Base-by-base conservation (phyloP, 2,888 invertebrate species). In the Cantharis lateralis region DNA sequence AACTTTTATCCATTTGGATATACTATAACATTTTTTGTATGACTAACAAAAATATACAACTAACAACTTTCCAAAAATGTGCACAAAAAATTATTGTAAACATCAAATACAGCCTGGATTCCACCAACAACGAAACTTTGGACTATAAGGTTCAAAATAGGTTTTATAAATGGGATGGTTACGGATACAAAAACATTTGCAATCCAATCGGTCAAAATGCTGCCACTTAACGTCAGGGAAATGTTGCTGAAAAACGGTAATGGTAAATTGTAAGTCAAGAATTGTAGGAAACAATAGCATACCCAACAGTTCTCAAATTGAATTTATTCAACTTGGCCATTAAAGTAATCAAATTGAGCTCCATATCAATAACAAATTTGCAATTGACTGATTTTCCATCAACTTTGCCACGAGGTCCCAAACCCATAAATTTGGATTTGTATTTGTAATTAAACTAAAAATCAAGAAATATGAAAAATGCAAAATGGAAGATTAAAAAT, bases 381-480 rank as follows among this genome's bases (percentile, higher is more conserved):
- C 64, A 66, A 13, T 66, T 66, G 0, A 15, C 24, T 9, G 20
- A 15, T 66, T 24, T 20, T 9, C 89, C 91, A 20, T 87, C 80
- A 75, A 91, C 88, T 10, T 89, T 89, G 18, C 91, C 91, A 1
- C 87, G 88, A 9, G 91, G 91, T 3, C 91, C 91, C 70, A 91
- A 82, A 78, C 89, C 88, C 89, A 91, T 89, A 72, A 90, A 89
- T 83, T 89, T 84, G 16, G 90, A 89, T 70, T 88, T 84, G 83
- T 91, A 91, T 73, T 86, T 88, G 86, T 90, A 91, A 32, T 87
- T 80, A 82, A 91, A 89, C 91, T 91, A 84, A 74, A 89, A 87
- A 48, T 70, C 76, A n/a, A n/a, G 0, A 70, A 20, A 15, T 1
- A 11, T 13, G 2, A 16, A 5, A 76, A 1, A 0, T 32, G 13